Percentiles rank a stretch among this genome's conserved stretches.
Evolutionary conservation across 2,113 vertebrate species (phyloP).

Genomic region (Leucoraja erinaceus): DNA sequence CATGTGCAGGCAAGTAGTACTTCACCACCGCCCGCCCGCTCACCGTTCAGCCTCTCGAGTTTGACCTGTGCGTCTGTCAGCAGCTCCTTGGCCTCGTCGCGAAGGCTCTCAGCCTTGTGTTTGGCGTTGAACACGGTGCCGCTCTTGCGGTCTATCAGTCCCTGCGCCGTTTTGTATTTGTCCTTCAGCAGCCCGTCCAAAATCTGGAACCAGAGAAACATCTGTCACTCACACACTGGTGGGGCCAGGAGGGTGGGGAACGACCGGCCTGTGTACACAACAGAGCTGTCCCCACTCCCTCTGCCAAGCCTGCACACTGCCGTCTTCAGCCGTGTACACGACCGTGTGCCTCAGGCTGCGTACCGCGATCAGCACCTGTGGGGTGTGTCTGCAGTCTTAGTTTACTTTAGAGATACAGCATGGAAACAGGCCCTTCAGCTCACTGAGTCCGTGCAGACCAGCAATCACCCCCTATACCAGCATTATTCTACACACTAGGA

Average conservation of each 20-base stretch:
- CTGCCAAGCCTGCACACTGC: no score
- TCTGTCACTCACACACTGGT: not conserved
- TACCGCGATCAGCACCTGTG: no score
- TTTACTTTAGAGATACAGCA: no score
- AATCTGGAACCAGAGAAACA: slow-evolving; percentile 55
- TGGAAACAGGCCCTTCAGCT: no score
- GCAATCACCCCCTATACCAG: no score
- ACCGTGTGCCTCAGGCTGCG: no score
- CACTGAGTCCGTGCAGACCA: no score
- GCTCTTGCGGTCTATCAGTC: slow-evolving; percentile 75
- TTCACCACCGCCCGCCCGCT: slow-evolving; percentile 17
- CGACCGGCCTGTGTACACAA: not conserved
- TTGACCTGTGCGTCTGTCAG: slow-evolving; percentile 77
- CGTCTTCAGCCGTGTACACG: no score
- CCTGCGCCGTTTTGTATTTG: slow-evolving; percentile 74
- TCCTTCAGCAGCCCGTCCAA: slow-evolving; percentile 77
- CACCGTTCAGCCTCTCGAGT: slow-evolving; percentile 77
- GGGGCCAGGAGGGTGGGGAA: not conserved
- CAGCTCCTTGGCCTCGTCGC: slow-evolving; percentile 75
- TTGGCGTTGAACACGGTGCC: slow-evolving; percentile 70
- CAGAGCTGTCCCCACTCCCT: no score
- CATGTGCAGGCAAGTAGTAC: no score
- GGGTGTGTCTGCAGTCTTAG: no score
- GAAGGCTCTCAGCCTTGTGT: slow-evolving; percentile 70
- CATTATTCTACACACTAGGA: no score